These are phyloP conservation scores for Acanthoscelides obtectus DNA, from an alignment of 2,888 invertebrate genomes.

Conservation along the genomic window DNA sequence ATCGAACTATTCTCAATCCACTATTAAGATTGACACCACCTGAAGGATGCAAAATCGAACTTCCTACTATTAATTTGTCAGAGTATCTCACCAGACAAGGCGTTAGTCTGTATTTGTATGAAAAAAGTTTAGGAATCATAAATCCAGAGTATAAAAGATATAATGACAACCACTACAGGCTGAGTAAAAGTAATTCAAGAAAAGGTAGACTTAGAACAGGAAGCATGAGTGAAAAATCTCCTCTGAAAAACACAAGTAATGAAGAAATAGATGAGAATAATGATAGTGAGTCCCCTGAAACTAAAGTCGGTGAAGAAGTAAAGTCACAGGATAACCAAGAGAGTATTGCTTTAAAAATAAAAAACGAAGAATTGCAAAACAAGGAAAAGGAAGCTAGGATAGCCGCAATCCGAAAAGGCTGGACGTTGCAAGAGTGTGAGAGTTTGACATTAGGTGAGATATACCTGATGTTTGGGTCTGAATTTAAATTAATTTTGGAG, in stretches of 20 bases:
- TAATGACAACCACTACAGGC: constrained; percentile 15
- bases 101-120: constrained; percentile 72
- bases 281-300: constrained; percentile 22
- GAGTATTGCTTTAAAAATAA: constrained; percentile 11
- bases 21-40: constrained; percentile 50
- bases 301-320: constrained; percentile 39
- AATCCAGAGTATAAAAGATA: constrained; percentile 21
- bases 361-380: constrained; percentile 14
- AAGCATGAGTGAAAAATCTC: constrained; percentile 24
- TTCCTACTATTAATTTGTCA: constrained; percentile 69
- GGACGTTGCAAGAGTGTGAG: constrained; percentile 73
- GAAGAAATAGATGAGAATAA: constrained; percentile 18
- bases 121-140: constrained; percentile 63
- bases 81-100: constrained; percentile 74
- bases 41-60: constrained; percentile 60
- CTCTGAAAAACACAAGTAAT: constrained; percentile 17
- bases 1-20: constrained; percentile 27
- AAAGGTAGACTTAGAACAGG: constrained; percentile 19
- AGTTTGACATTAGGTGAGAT: constrained; percentile 84
- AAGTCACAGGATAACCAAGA: constrained; percentile 33
- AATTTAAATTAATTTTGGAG: constrained; percentile 70
- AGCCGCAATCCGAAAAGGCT: constrained; percentile 60
- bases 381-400: constrained; percentile 28
- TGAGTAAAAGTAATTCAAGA: constrained; percentile 17
- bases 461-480: constrained; percentile 78